Base-by-base conservation (phyloP, 2,113 vertebrate genomes). In the Polypterus senegalus region DNA sequence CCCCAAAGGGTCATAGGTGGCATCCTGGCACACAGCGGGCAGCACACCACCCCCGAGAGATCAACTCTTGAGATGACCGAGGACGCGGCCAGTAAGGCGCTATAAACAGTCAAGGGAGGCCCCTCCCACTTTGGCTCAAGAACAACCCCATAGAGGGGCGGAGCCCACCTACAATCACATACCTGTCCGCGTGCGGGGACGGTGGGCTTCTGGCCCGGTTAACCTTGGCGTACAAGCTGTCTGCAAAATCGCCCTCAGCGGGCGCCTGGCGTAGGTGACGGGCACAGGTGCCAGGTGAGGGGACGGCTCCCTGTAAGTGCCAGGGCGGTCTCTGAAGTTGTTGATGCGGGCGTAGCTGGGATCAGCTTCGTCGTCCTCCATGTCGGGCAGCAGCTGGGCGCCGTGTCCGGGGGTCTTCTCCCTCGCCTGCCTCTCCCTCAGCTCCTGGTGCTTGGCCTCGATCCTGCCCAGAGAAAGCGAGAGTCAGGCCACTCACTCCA, bases 321-420 rank as follows among this genome's bases (percentile, higher is more conserved):
- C 11, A 6, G 77, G 46, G 0, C 74, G 73, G 43, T 89, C 88
- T 65, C 86, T 82, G 79, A 98, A 98, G 65, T 89, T 79, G 72
- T 93, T 92, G 68, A 98, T 95, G 61, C 88, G 86, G 65, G 96
- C 94, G 1, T 98, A 98, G 81, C 96, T 97, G 46, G 96, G 96
- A 74, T 98, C 96, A 48, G 77, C 63, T 58, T 97, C 93, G 58
- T 98, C 96, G 54, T 98, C 96, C 7, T 97, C 94, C 3, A 95
- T 86, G 48, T 93, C 88, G 5, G 89, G 87, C 63, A 78, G 71
- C 63, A 78, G 71, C 1, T 70, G 43, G 3, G 70, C 57, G 65
- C 66, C 47, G 64, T 0, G 46, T 70, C 67, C 67, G 77, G 86
- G 66, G 4, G 72, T 67, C 51, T 84, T 81, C 5, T 76, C 79